Conservation (phyloP, 2,113 vertebrate species). For the Pimephales promelas region DNA sequence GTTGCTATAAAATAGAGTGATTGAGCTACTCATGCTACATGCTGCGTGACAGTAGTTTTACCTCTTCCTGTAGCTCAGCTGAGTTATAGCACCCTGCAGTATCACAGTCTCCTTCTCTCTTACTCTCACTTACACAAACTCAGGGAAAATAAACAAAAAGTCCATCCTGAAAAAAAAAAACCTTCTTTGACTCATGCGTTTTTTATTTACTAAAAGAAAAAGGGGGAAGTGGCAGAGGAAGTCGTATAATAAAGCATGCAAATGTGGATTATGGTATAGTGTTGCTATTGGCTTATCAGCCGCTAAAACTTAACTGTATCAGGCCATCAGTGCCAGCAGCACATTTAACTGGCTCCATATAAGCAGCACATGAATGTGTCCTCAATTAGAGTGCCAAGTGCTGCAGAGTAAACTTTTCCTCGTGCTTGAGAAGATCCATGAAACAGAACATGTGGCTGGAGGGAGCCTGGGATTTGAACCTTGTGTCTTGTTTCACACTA, state of each 20-base stretch:
- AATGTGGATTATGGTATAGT: conserved; percentile 31
- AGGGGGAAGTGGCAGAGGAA: conserved; percentile 30
- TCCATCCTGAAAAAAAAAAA: conserved; percentile 41
- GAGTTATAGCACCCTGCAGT: background rate
- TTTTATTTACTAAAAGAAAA: conserved; percentile 29
- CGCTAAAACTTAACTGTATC: conserved; percentile 27
- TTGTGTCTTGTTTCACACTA: background rate
- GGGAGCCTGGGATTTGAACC: background rate
- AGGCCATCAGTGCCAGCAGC: conserved; percentile 48
- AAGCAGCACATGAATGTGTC: conserved; percentile 34
- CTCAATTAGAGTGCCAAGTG: conserved; percentile 37
- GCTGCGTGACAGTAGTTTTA: background rate
- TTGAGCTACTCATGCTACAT: conserved; percentile 18
- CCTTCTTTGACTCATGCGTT: conserved; percentile 26
- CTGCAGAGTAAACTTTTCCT: conserved; percentile 7
- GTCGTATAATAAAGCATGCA: conserved; percentile 24
- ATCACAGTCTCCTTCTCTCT: background rate
- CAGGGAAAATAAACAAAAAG: conserved; percentile 40
- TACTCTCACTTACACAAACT: conserved; percentile 15
- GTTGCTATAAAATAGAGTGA: conserved; percentile 15
- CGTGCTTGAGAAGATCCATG: conserved; percentile 1
- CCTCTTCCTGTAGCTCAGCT: conserved; percentile 19
- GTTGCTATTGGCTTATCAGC: conserved; percentile 43
- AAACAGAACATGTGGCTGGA: conserved; percentile 34
- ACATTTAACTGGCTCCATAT: conserved; percentile 46